Evolutionary conservation across 2,797 vertebrate genomes (phyloP).

Genomic region (Scarus forsteni): DNA sequence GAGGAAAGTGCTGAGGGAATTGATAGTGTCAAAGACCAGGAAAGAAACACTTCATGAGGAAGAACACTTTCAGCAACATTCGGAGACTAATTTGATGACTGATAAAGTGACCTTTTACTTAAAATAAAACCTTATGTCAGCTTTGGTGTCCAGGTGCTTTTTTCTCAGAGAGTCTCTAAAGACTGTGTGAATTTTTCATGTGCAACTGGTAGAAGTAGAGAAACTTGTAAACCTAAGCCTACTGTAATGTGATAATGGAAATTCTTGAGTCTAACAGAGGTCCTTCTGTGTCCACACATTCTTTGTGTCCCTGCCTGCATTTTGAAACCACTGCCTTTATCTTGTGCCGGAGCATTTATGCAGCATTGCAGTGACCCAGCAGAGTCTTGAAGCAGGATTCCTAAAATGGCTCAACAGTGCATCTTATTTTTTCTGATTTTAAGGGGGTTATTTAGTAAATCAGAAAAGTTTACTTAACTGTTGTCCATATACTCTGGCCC

Average conservation of each 20-base stretch:
- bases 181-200: slow-evolving; percentile 9
- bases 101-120: slow-evolving; percentile 43
- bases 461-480: no score
- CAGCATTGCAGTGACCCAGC: slow-evolving; percentile 2
- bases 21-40: neutral
- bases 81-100: neutral
- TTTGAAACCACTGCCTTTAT: slow-evolving; percentile 35
- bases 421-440: neutral
- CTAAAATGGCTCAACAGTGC: neutral
- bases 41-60: neutral
- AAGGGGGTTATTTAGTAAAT: neutral
- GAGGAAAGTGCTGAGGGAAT: slow-evolving; percentile 11
- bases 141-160: slow-evolving; percentile 28
- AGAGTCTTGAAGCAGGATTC: neutral
- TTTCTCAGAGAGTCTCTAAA: slow-evolving; percentile 31
- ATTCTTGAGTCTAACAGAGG: slow-evolving; percentile 65
- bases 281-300: slow-evolving; percentile 66
- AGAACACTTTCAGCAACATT: neutral
- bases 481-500: neutral
- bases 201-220: slow-evolving; percentile 33
- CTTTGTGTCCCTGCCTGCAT: slow-evolving; percentile 47
- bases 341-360: slow-evolving; percentile 10
- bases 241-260: slow-evolving; percentile 70
- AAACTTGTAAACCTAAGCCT: slow-evolving; percentile 31
- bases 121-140: slow-evolving; percentile 10